Conservation (phyloP, 2,113 vertebrate genomes). For the Tamias sibiricus region DNA sequence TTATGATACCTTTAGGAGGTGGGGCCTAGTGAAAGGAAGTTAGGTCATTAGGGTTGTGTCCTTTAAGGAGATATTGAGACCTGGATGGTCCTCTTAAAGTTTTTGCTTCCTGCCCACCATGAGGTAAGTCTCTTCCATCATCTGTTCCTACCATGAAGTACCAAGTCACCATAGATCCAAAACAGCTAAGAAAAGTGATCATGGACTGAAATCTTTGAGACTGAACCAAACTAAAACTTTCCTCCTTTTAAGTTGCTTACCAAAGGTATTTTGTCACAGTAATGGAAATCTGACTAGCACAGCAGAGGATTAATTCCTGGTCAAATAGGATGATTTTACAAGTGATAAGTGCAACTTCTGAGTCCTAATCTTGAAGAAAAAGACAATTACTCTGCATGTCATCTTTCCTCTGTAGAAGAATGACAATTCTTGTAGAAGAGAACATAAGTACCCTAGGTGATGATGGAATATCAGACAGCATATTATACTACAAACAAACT, state of each 20-base stretch:
- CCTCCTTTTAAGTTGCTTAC: not conserved
- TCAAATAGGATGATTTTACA: not conserved
- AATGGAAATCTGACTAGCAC: not conserved
- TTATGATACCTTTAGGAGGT: not conserved
- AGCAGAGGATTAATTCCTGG: not conserved
- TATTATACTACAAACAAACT: not conserved
- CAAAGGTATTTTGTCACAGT: not conserved
- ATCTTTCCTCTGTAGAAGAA: not conserved
- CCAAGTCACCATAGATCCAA: not conserved
- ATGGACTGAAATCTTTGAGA: not conserved
- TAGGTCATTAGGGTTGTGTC: not conserved
- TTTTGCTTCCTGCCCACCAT: not conserved
- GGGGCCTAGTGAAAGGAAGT: not conserved
- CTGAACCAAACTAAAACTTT: not conserved
- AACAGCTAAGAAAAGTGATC: not conserved
- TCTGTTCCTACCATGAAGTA: too few species aligned
- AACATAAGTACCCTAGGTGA: not conserved
- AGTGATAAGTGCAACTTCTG: not conserved
- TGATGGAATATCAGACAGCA: not conserved
- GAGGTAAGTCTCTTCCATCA: not conserved
- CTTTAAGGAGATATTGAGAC: not conserved
- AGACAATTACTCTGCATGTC: not conserved
- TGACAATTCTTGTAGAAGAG: not conserved
- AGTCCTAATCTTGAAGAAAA: not conserved
- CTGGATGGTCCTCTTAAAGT: too few species aligned